phyloP scores from a whole-genome alignment of 2,797 vertebrate species.

The Chrosomus eos region DNA sequence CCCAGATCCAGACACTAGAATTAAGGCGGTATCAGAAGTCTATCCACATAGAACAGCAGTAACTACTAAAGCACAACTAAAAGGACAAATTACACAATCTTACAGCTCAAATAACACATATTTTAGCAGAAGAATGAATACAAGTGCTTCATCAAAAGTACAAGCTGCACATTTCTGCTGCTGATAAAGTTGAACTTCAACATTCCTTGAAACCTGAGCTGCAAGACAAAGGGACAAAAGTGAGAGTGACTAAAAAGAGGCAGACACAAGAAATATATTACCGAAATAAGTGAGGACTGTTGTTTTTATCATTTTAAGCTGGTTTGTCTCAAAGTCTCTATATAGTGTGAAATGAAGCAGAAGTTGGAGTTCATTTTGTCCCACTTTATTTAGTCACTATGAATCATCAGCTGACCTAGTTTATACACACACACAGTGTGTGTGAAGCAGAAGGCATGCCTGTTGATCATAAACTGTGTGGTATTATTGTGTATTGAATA shows the following conservation, averaged over 20 bases:
- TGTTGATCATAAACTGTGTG: background rate
- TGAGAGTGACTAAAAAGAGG: background rate
- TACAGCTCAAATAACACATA: background rate
- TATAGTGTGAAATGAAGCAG: background rate
- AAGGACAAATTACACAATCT: background rate
- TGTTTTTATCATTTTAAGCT: background rate
- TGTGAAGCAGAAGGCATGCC: constrained; percentile 6
- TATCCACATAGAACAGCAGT: background rate
- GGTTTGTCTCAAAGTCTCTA: background rate
- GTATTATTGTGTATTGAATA: background rate
- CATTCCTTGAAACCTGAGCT: constrained; percentile 15
- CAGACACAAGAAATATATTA: background rate
- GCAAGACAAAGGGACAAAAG: background rate
- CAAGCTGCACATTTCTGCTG: background rate
- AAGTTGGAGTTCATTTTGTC: background rate
- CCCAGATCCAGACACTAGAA: background rate
- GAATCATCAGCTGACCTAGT: constrained; percentile 6
- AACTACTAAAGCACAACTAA: background rate
- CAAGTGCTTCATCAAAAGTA: background rate
- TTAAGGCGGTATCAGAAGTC: background rate
- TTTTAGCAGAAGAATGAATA: background rate
- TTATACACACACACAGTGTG: background rate
- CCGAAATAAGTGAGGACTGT: background rate
- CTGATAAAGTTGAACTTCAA: background rate
- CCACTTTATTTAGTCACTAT: constrained; percentile 7